Evolutionary conservation across 2,888 invertebrate species (phyloP), one percentile per base, ranked within the genome.

Genomic region (Parnassius mnemosyne): DNA sequence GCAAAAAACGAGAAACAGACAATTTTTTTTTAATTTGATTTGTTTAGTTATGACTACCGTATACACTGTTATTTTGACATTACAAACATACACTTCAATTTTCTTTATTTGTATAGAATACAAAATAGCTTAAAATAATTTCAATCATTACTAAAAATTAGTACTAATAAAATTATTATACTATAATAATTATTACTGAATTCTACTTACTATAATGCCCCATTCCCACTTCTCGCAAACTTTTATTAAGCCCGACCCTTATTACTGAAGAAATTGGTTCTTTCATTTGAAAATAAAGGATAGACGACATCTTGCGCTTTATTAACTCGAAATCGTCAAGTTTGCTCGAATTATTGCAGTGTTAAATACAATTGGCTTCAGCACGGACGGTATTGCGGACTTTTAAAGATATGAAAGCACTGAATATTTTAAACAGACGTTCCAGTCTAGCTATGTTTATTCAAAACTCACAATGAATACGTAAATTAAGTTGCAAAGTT

Each of bases 261-360:
- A 85, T 84, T 84, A 83, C 80, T 74, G 79, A 82, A 83, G 82
- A 84, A 83, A 84, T 85, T 83, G 81, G 80, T 80, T 78, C 79
- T 80, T 78, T 75, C 80, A 77, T 75, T 75, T 72, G 78, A 72
- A 78, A 81, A 83, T 83, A 80, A 80, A 83, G 80, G 84, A 84
- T 83, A 81, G 78, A 73, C 83, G 78, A 83, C 84, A 84, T 83
- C 79, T 84, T 83, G 84, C 75, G 73, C 76, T 78, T 82, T 85
- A 85, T 84, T 85, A 84, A 82, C 74, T 83, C 68, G 69, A 70
- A 66, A 71, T 71, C 69, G 70, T 60, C 69, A 56, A 69, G 67
- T 72, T 70, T 69, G 71, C 66, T 66, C 67, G 70, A 72, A 72
- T 74, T 74, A 73, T 72, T 67, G 71, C 68, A 69, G 66, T 66